A percentile compares a stretch with the other conserved stretches of the same genome.
These are phyloP conservation scores for Lucilia cuprina DNA, from an alignment of 1,140 invertebrate species.

Conservation along the genomic window DNA sequence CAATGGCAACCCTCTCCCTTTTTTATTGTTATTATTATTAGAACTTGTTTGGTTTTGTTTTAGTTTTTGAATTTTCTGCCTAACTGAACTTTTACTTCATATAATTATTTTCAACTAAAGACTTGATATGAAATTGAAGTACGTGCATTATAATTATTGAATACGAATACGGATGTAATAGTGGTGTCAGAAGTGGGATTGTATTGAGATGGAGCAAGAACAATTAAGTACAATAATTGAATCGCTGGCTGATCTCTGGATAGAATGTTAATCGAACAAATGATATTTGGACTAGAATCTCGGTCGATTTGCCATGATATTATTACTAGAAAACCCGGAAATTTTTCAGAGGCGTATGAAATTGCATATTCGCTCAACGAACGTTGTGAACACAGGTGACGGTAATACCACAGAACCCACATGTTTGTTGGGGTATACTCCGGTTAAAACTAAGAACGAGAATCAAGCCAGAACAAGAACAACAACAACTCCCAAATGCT, in stretches of 20 bases:
- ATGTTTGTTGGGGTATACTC: neutral
- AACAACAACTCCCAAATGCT: neutral
- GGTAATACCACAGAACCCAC: neutral
- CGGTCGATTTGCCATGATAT: neutral
- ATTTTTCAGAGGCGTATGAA: neutral
- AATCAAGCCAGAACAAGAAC: neutral
- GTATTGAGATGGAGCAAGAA: neutral
- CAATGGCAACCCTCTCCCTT: neutral
- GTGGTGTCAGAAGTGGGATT: neutral
- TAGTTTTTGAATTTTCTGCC: neutral
- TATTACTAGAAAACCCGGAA: neutral
- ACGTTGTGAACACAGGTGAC: neutral
- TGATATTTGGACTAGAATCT: neutral
- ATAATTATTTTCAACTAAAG: neutral
- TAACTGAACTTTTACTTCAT: neutral
- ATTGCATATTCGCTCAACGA: neutral
- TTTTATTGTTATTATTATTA: conserved; percentile 5
- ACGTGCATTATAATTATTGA: neutral
- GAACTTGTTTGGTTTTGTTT: neutral
- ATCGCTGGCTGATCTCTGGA: neutral
- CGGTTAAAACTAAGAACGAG: neutral
- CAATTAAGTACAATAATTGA: neutral
- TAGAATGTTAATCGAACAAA: neutral
- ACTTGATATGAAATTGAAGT: neutral
- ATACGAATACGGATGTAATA: neutral